Evolutionary conservation across 2,888 invertebrate species (phyloP).

Genomic region (Odontothrips loti): DNA sequence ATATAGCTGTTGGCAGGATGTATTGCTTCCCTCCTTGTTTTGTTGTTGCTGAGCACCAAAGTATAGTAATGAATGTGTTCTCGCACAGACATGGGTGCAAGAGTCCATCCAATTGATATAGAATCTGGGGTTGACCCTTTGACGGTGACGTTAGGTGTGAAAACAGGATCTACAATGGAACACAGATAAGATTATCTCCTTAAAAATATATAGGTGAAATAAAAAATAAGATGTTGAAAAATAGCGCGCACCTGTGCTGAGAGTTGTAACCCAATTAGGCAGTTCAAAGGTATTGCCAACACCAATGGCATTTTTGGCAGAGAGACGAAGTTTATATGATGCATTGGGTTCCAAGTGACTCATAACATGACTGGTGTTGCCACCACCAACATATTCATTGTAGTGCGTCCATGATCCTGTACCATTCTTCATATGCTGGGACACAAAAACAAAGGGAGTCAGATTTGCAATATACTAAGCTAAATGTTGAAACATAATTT

Average conservation of each 20-base stretch:
- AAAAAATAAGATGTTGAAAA: slow-evolving; percentile 28
- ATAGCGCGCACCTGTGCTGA: slow-evolving; percentile 50
- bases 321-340: slow-evolving; percentile 62
- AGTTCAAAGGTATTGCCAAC: slow-evolving; percentile 53
- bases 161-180: slow-evolving; percentile 61
- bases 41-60: slow-evolving; percentile 48
- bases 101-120: slow-evolving; percentile 75
- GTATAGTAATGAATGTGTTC: slow-evolving; percentile 73
- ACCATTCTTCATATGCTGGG: slow-evolving; percentile 54
- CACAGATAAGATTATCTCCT: slow-evolving; percentile 29
- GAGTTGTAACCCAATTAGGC: slow-evolving; percentile 56
- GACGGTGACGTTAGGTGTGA: slow-evolving; percentile 71
- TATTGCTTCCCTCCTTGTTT: slow-evolving; percentile 51
- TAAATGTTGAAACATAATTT: not conserved
- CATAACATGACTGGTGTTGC: slow-evolving; percentile 65
- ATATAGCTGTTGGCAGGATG: slow-evolving; percentile 58
- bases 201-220: not conserved
- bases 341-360: slow-evolving; percentile 61
- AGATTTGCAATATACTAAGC: slow-evolving; percentile 53
- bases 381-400: slow-evolving; percentile 56
- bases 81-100: slow-evolving; percentile 60
- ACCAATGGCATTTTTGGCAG: slow-evolving; percentile 64
- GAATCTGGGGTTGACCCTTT: slow-evolving; percentile 66
- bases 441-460: slow-evolving; percentile 44
- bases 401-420: slow-evolving; percentile 56